Evolutionary conservation across 35 echinoderm and acorn worm species (phyloP), one percentile per base, ranked within the genome.

Genomic region (Heliocidaris erythrogramma): DNA sequence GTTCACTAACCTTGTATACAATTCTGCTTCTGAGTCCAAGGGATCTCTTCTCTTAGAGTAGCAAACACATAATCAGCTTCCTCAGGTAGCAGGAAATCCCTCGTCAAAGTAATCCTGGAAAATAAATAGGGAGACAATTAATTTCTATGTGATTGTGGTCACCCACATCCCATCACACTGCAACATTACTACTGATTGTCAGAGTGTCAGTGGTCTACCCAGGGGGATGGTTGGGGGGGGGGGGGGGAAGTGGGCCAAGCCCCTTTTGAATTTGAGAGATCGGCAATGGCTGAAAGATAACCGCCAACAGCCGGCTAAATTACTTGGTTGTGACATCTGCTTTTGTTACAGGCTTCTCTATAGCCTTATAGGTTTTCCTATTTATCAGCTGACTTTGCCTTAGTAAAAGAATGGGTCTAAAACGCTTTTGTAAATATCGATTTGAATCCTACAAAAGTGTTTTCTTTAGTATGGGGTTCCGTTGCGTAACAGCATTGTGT

Each of bases 11-110:
- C 91, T 30, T 92, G 91, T 48, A 92, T 92, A 24, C 31, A 48
- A n/a, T 92, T 92, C n/a, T 59, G 91, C 30, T 92, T 92, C 48
- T 59, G 91, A 48, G 49, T 29, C 91, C 91, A 92, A 12, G 91
- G 91, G 91, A 92, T 92, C 91, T 92, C 91, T 52, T 92, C 49
- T 92, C 49, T 52, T 9, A 92, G 91, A 5, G 50, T 59, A 50
- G 91, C 91, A 92, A 92, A 92, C 48, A 92, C 91, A 92, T 59
- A 92, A 48, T 92, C 91, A 14, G 91, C 91, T 48, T 92, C 91
- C 30, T 92, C 91, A 32, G 91, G 27, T 16, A 92, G 48, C 91
- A 92, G 48, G 11, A 92, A 92, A 30, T 92, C 50, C 29, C 91
- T 49, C 13, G 91, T 92, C 13, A 92, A 24, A 49, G 91, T 92